These are phyloP conservation scores for Microctenopoma steveboyesi DNA, from an alignment of 2,797 vertebrate species.

Conservation along the genomic window DNA sequence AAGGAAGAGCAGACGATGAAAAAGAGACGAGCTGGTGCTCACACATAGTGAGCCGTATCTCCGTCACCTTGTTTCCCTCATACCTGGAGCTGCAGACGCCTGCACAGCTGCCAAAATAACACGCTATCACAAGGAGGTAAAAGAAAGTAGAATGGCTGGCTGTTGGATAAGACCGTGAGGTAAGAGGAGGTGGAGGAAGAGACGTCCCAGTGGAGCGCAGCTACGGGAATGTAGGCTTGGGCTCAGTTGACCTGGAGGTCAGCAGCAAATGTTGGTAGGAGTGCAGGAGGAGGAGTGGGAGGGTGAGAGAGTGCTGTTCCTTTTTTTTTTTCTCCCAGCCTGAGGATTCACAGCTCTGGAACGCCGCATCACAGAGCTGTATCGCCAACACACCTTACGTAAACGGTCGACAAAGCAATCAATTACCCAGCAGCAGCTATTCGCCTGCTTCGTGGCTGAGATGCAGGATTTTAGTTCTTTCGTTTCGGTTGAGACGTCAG, in stretches of 20 bases:
- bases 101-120: background rate
- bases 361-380: conserved; percentile 27
- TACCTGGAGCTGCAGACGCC: conserved; percentile 7
- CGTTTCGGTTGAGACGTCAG: background rate
- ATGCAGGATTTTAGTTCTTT: background rate
- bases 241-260: conserved; percentile 58
- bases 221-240: conserved; percentile 58
- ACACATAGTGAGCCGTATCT: background rate
- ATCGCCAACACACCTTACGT: conserved; percentile 68
- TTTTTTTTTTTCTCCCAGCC: conserved; percentile 27
- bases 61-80: background rate
- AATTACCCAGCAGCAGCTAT: conserved; percentile 19
- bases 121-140: background rate
- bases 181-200: conserved; percentile 54
- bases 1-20: background rate
- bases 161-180: conserved; percentile 38
- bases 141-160: conserved; percentile 17
- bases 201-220: conserved; percentile 25
- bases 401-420: conserved; percentile 61
- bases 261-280: conserved; percentile 51
- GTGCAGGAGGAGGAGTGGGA: conserved; percentile 68
- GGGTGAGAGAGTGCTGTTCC: conserved; percentile 57
- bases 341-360: conserved; percentile 48
- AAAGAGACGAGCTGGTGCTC: background rate
- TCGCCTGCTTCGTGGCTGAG: conserved; percentile 28